Conservation (phyloP, 2,113 vertebrate genomes). For the Psettodes erumei region DNA sequence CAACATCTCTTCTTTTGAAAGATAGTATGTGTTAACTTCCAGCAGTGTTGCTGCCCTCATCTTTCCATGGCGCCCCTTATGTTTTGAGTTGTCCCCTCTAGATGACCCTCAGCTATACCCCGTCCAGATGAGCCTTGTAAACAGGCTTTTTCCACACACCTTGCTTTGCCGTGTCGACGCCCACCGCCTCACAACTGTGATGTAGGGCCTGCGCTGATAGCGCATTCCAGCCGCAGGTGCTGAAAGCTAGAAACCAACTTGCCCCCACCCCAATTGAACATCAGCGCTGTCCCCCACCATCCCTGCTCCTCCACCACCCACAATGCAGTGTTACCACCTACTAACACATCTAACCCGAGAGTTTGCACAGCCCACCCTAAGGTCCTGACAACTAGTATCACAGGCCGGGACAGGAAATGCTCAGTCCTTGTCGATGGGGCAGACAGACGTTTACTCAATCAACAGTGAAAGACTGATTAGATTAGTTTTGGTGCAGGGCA, state of each 20-base stretch:
- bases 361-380: slow-evolving; percentile 50
- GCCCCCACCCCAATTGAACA: slow-evolving; percentile 28
- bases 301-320: slow-evolving; percentile 47
- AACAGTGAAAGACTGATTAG: slow-evolving; percentile 81
- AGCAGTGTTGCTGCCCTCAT: slow-evolving; percentile 30
- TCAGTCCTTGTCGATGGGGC: slow-evolving; percentile 85
- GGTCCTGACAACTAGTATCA: slow-evolving; percentile 56
- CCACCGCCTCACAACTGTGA: slow-evolving; percentile 77
- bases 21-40: slow-evolving; percentile 78
- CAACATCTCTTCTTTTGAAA: slow-evolving; percentile 70
- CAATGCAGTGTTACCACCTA: slow-evolving; percentile 66
- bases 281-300: slow-evolving; percentile 39
- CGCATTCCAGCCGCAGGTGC: slow-evolving; percentile 81
- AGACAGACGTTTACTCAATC: slow-evolving; percentile 86
- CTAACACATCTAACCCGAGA: slow-evolving; percentile 48
- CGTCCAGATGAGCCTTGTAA: slow-evolving; percentile 83
- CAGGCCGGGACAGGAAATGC: slow-evolving; percentile 87
- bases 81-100: slow-evolving; percentile 81
- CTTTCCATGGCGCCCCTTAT: slow-evolving; percentile 59
- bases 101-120: slow-evolving; percentile 78
- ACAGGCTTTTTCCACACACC: slow-evolving; percentile 85
- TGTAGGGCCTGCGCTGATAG: slow-evolving; percentile 68
- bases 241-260: slow-evolving; percentile 88
- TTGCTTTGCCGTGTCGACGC: slow-evolving; percentile 82
- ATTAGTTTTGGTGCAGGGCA: slow-evolving; percentile 79